Percentiles rank a stretch among this genome's conserved stretches.
Conservation (phyloP, 92 coral and sea anemone genomes). For the Palythoa caribaeorum region DNA sequence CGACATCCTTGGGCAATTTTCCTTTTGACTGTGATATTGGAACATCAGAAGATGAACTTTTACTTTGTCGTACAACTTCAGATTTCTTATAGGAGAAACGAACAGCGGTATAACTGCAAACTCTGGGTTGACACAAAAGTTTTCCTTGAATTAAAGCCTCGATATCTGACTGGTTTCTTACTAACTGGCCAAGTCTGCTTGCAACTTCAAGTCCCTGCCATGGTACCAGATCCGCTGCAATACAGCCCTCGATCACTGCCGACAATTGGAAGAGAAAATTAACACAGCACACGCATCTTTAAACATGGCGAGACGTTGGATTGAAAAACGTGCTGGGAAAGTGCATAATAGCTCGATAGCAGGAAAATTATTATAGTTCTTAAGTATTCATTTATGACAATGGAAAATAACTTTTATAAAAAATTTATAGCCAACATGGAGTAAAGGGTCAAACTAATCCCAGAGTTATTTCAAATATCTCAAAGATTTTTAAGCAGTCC, state of each 20-base stretch:
- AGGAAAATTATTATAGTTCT: too few relatives aligned
- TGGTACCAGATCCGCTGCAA: conserved; percentile 2
- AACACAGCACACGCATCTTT: neutral
- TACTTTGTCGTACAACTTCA: neutral
- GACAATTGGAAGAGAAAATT: neutral
- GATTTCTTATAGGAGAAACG: neutral
- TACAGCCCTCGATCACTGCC: conserved; percentile 18
- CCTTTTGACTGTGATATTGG: neutral
- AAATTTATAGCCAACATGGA: too few relatives aligned
- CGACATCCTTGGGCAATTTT: neutral
- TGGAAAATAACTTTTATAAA: too few relatives aligned
- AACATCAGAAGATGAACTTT: neutral
- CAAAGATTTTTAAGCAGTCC: too few relatives aligned
- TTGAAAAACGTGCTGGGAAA: too few relatives aligned
- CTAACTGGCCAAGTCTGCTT: neutral
- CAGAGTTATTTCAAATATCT: too few relatives aligned
- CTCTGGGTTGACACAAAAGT: neutral
- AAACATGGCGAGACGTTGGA: neutral
- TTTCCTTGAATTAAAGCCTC: conserved; percentile 32
- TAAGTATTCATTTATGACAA: too few relatives aligned
- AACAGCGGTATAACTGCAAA: conserved; percentile 26
- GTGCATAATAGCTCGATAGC: too few relatives aligned
- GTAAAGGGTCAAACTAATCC: too few relatives aligned
- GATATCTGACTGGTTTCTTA: conserved; percentile 3
- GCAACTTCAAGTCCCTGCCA: conserved; percentile 31